A percentile compares a stretch with the other conserved stretches of the same genome.
Conservation (phyloP, 2,797 vertebrate genomes). For the Notamacropus eugenii region DNA sequence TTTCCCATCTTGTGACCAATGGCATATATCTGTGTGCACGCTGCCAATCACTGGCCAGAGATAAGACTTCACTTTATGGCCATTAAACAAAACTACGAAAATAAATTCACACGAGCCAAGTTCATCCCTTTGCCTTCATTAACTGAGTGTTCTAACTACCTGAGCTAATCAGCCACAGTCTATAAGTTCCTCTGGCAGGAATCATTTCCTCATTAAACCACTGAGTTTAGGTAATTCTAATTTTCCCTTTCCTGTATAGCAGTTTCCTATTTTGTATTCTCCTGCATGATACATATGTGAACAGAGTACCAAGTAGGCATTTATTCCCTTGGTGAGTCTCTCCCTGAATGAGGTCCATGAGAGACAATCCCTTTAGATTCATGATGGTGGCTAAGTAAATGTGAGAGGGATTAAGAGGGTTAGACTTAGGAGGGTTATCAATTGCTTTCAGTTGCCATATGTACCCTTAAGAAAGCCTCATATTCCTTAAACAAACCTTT, state of each 20-base stretch:
- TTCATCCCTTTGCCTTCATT: neutral
- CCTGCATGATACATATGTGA: slow-evolving; percentile 49
- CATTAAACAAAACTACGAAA: neutral
- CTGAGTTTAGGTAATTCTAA: slow-evolving; percentile 67
- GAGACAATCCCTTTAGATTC: slow-evolving; percentile 8
- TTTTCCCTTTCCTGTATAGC: slow-evolving; percentile 51
- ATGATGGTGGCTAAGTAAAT: neutral
- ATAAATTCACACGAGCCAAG: neutral
- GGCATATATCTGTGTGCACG: neutral
- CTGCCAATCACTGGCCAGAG: neutral
- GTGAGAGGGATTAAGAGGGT: slow-evolving; percentile 21
- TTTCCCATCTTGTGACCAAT: neutral
- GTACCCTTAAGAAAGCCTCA: slow-evolving; percentile 19
- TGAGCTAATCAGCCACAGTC: neutral
- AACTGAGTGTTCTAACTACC: neutral
- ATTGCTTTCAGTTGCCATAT: slow-evolving; percentile 22
- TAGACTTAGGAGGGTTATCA: neutral
- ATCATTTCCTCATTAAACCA: neutral
- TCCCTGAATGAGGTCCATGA: neutral
- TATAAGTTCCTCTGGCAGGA: neutral
- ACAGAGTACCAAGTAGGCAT: slow-evolving; percentile 5
- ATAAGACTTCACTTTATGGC: neutral
- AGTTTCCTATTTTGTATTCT: slow-evolving; percentile 66
- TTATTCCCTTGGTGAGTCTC: neutral
- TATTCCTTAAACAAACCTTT: slow-evolving; percentile 41